phyloP scores from a whole-genome alignment of 1,140 invertebrate species.

The Drosophila littoralis region DNA sequence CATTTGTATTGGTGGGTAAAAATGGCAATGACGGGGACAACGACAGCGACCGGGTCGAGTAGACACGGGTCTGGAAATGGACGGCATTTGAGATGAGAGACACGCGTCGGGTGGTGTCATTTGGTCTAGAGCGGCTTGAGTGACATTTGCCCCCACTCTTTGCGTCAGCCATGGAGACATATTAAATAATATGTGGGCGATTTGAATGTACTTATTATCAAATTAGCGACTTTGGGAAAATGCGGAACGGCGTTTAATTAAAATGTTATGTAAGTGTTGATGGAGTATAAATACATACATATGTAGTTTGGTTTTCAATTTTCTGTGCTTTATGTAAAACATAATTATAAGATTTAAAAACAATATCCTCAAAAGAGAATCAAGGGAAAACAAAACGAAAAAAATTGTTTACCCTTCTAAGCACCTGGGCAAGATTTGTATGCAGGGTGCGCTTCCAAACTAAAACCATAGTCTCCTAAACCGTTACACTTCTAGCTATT shows the following conservation, averaged over 20 bases:
- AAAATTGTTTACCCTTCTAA: no score
- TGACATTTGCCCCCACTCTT: conserved; percentile 5
- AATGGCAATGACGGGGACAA: conserved; percentile 56
- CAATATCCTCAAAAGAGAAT: no score
- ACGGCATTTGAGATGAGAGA: conserved; percentile 41
- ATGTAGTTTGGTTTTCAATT: no score
- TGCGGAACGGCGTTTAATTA: not conserved
- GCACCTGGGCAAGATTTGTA: no score
- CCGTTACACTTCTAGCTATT: conserved; percentile 7
- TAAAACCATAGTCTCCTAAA: no score
- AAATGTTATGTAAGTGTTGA: conserved; percentile 2
- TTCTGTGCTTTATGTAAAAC: no score
- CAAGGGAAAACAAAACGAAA: no score
- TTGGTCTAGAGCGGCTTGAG: conserved; percentile 41
- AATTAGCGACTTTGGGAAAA: conserved; percentile 15
- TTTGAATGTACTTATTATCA: conserved; percentile 5
- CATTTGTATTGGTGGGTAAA: conserved; percentile 46
- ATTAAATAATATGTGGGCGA: conserved; percentile 11
- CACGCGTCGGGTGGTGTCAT: conserved; percentile 43
- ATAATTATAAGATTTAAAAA: no score
- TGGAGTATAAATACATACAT: no score
- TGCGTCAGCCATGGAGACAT: not conserved
- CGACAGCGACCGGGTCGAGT: conserved; percentile 24
- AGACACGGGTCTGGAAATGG: conserved; percentile 38
- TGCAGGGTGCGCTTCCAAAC: no score